phyloP scores from a whole-genome alignment of 2,113 vertebrate genomes.

The Heptranchias perlo region DNA sequence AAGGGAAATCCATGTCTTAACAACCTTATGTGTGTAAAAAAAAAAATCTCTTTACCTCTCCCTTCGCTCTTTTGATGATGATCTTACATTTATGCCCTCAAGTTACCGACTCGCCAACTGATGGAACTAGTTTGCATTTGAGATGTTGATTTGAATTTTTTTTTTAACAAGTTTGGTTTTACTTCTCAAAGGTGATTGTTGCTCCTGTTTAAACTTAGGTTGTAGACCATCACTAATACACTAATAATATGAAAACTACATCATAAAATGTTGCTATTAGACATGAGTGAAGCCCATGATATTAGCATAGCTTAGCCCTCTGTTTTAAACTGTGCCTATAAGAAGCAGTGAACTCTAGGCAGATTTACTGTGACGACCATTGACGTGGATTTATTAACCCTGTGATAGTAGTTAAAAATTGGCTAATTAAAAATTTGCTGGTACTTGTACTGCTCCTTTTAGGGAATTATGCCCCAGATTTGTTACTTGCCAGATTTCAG shows the following conservation, averaged over 20 bases:
- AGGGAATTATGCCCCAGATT: background rate
- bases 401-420: background rate
- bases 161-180: background rate
- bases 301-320: background rate
- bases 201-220: background rate
- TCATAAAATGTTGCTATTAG: background rate
- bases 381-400: background rate
- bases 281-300: background rate
- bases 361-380: background rate
- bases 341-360: background rate
- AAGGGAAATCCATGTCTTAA: too few relatives aligned
- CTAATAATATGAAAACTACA: background rate
- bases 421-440: background rate
- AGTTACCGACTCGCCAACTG: background rate
- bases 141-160: background rate
- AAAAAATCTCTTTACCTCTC: too few relatives aligned
- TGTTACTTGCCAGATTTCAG: background rate
- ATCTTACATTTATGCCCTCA: background rate
- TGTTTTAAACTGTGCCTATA: background rate
- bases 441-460: background rate
- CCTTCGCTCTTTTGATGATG: background rate
- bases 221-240: background rate
- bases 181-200: background rate
- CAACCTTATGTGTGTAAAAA: too few relatives aligned
- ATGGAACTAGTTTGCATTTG: background rate